Conservation (phyloP, 2,888 invertebrate genomes). For the Tortricodes alternella region DNA sequence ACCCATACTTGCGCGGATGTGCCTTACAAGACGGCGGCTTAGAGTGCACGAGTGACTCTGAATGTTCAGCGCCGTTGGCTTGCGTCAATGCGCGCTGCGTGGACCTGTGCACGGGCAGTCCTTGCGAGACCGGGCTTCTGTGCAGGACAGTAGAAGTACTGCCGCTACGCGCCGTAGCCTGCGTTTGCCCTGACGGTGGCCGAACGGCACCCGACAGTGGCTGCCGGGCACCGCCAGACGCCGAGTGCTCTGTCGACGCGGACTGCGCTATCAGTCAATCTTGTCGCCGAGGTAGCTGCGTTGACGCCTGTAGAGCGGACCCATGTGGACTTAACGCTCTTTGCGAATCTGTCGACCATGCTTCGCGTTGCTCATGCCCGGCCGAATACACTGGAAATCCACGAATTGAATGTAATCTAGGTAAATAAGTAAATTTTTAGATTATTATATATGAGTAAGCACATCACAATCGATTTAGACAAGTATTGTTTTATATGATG, state of each 20-base stretch:
- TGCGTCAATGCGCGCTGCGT: slow-evolving; percentile 90
- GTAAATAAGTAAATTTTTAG: too few relatives aligned
- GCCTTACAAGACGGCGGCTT: slow-evolving; percentile 61
- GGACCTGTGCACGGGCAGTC: slow-evolving; percentile 89
- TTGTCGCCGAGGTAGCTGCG: slow-evolving; percentile 89
- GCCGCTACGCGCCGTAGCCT: slow-evolving; percentile 92
- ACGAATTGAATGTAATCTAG: slow-evolving; percentile 87
- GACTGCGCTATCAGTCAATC: slow-evolving; percentile 90
- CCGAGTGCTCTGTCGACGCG: slow-evolving; percentile 87
- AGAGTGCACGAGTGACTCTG: slow-evolving; percentile 89
- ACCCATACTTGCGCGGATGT: slow-evolving; percentile 86
- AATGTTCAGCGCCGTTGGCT: slow-evolving; percentile 88
- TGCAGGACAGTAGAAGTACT: slow-evolving; percentile 90
- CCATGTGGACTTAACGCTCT: slow-evolving; percentile 92
- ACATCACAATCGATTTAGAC: too few relatives aligned
- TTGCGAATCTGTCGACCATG: slow-evolving; percentile 89
- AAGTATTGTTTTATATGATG: too few relatives aligned
- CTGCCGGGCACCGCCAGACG: slow-evolving; percentile 84
- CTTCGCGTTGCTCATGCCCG: slow-evolving; percentile 90
- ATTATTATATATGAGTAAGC: too few relatives aligned
- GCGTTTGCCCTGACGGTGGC: slow-evolving; percentile 92
- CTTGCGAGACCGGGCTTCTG: slow-evolving; percentile 90
- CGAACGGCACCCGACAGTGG: slow-evolving; percentile 88
- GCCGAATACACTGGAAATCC: slow-evolving; percentile 90
- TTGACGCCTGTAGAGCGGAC: slow-evolving; percentile 90